phyloP scores from a whole-genome alignment of 1,140 invertebrate species.

The Drosophila melanogaster region Release_6_plus_ISO1_MT NT_033777.3:20776001-20776500 shows the following conservation, averaged over 20 bases:
- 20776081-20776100: slow-evolving; percentile 21
- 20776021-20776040: slow-evolving; percentile 83
- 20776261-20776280: too few relatives aligned
- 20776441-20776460: slow-evolving; percentile 3
- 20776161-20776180: slow-evolving; percentile 74
- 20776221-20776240: neutral
- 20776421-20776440: too few relatives aligned
- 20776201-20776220: neutral
- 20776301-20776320: too few relatives aligned
- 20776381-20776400: too few relatives aligned
- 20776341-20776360: too few relatives aligned
- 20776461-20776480: neutral
- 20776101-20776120: slow-evolving; percentile 49
- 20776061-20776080: slow-evolving; percentile 15
- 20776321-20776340: too few relatives aligned
- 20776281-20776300: too few relatives aligned
- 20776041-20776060: slow-evolving; percentile 38
- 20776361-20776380: too few relatives aligned
- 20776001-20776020: slow-evolving; percentile 84
- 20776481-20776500: slow-evolving; percentile 1
- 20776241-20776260: too few relatives aligned
- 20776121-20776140: slow-evolving; percentile 58
- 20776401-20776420: too few relatives aligned
- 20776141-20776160: slow-evolving; percentile 59
- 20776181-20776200: slow-evolving; percentile 30